phyloP scores from a whole-genome alignment of 2,797 vertebrate genomes.

The Sternarchorhynchus goeldii region DNA sequence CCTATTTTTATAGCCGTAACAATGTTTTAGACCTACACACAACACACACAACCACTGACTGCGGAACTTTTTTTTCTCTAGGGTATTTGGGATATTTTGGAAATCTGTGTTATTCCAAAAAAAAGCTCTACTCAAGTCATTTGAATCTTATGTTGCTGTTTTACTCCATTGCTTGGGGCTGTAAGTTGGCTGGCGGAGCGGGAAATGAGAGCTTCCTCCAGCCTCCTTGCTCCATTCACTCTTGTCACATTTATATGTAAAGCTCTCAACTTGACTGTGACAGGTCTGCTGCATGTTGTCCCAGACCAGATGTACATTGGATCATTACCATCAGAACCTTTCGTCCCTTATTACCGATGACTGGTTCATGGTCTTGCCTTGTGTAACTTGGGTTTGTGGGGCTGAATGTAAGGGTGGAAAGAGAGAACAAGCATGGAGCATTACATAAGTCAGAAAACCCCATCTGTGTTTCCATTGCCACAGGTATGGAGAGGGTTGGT shows the following conservation, averaged over 20 bases:
- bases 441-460: conserved; percentile 1
- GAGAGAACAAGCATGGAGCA: conserved; percentile 14
- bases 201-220: conserved; percentile 13
- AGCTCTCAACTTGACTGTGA: not conserved
- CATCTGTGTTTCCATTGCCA: not conserved
- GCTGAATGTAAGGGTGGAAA: conserved; percentile 1
- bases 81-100: not conserved
- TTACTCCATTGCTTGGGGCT: not conserved
- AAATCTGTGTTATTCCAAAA: not conserved
- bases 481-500: conserved; percentile 62
- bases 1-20: no score
- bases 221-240: conserved; percentile 30
- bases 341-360: no score
- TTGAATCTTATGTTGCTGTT: conserved; percentile 37
- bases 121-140: conserved; percentile 10
- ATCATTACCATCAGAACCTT: no score
- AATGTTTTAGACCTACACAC: no score
- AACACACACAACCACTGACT: no score
- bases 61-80: not conserved
- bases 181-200: not conserved
- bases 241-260: not conserved
- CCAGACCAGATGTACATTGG: no score
- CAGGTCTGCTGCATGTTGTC: not conserved
- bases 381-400: not conserved
- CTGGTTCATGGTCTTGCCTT: no score